Conservation (phyloP, 2,888 invertebrate genomes). For the Julus scandinavius region DNA sequence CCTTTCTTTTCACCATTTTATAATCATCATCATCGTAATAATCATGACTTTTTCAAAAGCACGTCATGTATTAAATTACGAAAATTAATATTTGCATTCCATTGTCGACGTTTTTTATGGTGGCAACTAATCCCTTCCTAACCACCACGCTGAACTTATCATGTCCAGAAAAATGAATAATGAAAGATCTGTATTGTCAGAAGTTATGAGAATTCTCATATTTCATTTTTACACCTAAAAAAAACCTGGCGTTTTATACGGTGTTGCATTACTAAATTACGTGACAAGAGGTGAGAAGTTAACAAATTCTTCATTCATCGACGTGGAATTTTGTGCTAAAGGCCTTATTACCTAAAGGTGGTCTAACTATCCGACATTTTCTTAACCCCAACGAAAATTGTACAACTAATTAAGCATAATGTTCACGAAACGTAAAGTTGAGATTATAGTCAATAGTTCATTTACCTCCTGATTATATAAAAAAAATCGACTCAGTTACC, state of each 20-base stretch:
- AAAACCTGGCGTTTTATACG: not conserved
- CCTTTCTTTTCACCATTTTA: not conserved
- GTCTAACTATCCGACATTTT: not conserved
- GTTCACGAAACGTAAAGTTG: not conserved
- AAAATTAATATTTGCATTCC: not conserved
- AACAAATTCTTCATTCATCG: not conserved
- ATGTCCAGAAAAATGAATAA: not conserved
- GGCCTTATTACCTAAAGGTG: not conserved
- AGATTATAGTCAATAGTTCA: not conserved
- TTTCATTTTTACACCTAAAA: not conserved
- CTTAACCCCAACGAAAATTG: not conserved
- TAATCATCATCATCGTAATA: not conserved
- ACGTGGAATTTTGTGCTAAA: not conserved
- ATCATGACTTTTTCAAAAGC: not conserved
- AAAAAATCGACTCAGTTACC: not conserved
- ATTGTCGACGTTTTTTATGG: not conserved
- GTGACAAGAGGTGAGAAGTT: not conserved
- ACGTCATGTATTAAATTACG: conserved; percentile 1
- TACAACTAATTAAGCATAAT: not conserved
- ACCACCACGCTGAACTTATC: not conserved
- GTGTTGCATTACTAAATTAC: not conserved
- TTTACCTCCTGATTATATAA: not conserved
- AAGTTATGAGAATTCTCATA: not conserved
- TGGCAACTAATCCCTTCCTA: not conserved
- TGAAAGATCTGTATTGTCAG: not conserved